Conservation (phyloP, 1,140 invertebrate genomes). For the Apis laboriosa region DNA sequence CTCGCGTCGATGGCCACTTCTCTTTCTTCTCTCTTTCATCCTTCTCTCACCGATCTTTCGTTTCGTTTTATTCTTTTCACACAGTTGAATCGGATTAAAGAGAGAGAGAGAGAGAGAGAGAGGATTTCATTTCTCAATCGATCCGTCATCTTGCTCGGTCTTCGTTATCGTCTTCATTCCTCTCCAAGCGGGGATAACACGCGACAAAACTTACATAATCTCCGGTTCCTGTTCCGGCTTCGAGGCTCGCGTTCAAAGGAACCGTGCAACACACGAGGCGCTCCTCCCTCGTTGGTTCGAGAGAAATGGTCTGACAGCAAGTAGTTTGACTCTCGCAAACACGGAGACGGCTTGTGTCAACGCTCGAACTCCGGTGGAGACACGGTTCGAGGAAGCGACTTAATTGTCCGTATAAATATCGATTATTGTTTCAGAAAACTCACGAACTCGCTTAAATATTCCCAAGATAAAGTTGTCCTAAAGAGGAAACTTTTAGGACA, state of each 20-base stretch:
- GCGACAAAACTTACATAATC: slow-evolving; percentile 6
- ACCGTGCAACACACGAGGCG: background rate
- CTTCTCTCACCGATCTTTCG: background rate
- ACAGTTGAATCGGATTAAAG: no score
- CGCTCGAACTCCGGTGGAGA: slow-evolving; percentile 17
- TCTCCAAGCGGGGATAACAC: background rate
- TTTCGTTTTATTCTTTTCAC: background rate
- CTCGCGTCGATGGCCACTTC: background rate
- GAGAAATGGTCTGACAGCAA: background rate
- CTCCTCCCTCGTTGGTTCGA: background rate
- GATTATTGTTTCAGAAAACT: slow-evolving; percentile 58
- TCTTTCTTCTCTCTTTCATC: no score
- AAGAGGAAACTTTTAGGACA: no score
- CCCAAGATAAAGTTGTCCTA: background rate
- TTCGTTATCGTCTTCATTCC: background rate
- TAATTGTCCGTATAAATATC: slow-evolving; percentile 54
- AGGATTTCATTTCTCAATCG: background rate
- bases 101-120: no score
- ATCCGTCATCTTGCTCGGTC: no score
- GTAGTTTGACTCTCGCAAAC: slow-evolving; percentile 35
- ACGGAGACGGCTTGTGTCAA: slow-evolving; percentile 40
- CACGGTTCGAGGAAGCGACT: slow-evolving; percentile 16
- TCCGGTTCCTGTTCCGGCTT: slow-evolving; percentile 24
- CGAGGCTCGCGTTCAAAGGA: background rate
- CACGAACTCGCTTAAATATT: background rate